A percentile compares a stretch with the other conserved stretches of the same genome.
Evolutionary conservation across 2,888 invertebrate species (phyloP).

Genomic region (Teleogryllus oceanicus): DNA sequence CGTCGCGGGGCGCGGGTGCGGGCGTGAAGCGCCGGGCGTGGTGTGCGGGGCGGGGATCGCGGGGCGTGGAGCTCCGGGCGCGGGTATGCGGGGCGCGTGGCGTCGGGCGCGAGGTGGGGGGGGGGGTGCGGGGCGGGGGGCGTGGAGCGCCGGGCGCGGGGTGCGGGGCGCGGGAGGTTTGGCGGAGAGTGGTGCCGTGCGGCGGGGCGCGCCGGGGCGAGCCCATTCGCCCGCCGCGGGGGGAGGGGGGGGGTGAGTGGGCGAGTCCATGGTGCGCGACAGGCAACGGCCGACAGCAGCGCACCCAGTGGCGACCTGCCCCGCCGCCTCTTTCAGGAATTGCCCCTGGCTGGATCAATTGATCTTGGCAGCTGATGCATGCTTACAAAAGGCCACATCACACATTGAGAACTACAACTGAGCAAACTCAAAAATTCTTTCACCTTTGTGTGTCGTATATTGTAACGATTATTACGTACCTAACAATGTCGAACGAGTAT

Average conservation of each 20-base stretch:
- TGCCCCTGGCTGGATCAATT: too few relatives aligned
- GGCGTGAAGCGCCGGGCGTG: background rate
- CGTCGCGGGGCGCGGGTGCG: background rate
- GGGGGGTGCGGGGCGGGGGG: background rate
- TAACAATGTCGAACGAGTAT: too few relatives aligned
- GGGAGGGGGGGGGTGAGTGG: background rate
- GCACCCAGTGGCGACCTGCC: too few relatives aligned
- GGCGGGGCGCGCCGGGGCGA: background rate
- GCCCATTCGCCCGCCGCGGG: background rate
- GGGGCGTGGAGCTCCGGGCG: background rate
- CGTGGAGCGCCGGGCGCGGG: background rate
- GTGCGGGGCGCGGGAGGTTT: background rate
- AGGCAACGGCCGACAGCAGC: background rate
- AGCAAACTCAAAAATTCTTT: too few relatives aligned
- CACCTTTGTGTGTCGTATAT: too few relatives aligned
- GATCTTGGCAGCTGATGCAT: too few relatives aligned
- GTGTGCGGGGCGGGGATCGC: background rate
- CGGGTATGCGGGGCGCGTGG: background rate
- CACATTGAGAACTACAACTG: too few relatives aligned
- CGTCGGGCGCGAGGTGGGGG: background rate
- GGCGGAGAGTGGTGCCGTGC: background rate
- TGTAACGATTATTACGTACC: too few relatives aligned
- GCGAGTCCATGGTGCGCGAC: background rate
- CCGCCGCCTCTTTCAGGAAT: too few relatives aligned
- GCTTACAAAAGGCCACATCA: too few relatives aligned